Evolutionary conservation across 2,888 invertebrate genomes (phyloP), one percentile per base, ranked within the genome.

Genomic region (Thumatha senex): DNA sequence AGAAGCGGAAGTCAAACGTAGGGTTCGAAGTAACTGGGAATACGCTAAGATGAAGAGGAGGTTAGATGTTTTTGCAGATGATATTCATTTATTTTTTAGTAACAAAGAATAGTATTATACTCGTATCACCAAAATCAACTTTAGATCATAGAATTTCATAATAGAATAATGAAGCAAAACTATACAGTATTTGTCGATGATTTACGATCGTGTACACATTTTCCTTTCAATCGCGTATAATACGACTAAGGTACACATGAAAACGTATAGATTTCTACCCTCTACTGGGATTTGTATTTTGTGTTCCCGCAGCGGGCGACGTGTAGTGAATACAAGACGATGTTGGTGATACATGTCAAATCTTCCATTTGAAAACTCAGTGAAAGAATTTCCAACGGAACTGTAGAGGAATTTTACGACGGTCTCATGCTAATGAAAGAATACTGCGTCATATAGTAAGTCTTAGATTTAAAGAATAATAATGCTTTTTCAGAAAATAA

Each of bases 251-350:
- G 79, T 80, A 76, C 80, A 72, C 78, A 80, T 73, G 68, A 74
- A 82, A 76, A 77, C 80, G 80, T 84, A 78, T 84, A 86, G 86
- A 89, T 89, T 86, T 80, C 69, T 74, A 63, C 72, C 58, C 73
- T 80, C 86, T 79, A 80, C 56, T 55, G 82, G 85, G 88, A 87
- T 88, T 89, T 88, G 86, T 88, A 84, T 84, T 79, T 82, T 80
- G 82, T 84, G 80, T 82, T 80, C 67, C 86, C 86, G 74, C 84
- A 80, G 76, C 74, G 74, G 41, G 72, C 63, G 74, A 86, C 89
- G 89, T 90, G 89, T 78, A 74, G 60, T 54, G 87, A 89, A 86
- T 89, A 81, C 76, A 60, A 70, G 51, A 51, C 60, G 63, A 58
- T 67, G 65, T 69, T 61, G 58, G 60, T 66, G 75, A 76, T 71